A percentile compares a stretch with the other conserved stretches of the same genome.
phyloP scores from a whole-genome alignment of 1,140 invertebrate genomes.

The Trachymyrmex cornetzi region DNA sequence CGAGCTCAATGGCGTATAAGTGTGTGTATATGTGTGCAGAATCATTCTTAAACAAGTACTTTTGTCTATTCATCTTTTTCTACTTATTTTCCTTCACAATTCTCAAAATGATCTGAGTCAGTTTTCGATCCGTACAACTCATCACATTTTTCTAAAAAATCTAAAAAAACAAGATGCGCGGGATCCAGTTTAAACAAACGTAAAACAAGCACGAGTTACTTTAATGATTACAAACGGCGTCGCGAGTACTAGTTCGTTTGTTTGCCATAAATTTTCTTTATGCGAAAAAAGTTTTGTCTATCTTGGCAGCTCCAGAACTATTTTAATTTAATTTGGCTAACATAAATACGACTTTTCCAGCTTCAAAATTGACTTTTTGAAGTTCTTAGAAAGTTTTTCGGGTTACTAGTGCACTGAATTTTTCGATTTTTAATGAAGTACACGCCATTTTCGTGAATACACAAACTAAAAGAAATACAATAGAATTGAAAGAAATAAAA shows the following conservation, averaged over 20 bases:
- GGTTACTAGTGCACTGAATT: not conserved
- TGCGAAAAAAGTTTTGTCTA: not conserved
- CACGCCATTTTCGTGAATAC: not conserved
- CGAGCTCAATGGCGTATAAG: conserved; percentile 13
- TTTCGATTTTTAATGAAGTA: not conserved
- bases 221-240: not conserved
- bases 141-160: not conserved
- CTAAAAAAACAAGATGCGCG: not conserved
- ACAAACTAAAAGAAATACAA: not conserved
- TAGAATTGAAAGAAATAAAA: too few relatives aligned
- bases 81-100: not conserved
- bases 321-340: not conserved
- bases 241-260: not conserved
- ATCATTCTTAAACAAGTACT: conserved; percentile 14
- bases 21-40: conserved; percentile 18
- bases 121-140: not conserved
- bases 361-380: not conserved
- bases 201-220: not conserved
- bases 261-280: not conserved
- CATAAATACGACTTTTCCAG: not conserved
- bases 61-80: not conserved
- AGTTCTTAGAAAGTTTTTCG: not conserved
- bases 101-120: not conserved
- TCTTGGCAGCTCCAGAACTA: not conserved
- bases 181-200: not conserved